Percentiles rank a stretch among this genome's conserved stretches.
Conservation (phyloP, 2,888 invertebrate species). For the Dastarcus helophoroides region DNA sequence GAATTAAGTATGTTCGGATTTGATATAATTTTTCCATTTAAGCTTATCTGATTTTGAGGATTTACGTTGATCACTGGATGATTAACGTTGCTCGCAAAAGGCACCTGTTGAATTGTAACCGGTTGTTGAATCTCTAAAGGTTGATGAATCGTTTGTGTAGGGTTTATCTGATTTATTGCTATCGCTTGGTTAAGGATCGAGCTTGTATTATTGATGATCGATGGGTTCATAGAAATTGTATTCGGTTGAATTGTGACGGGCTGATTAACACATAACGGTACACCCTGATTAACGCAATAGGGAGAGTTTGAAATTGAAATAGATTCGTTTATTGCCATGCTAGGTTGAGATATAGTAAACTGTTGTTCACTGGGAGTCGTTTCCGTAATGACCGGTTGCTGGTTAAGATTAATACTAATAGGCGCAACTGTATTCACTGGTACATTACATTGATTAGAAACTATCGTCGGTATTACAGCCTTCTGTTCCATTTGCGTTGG, state of each 20-base stretch:
- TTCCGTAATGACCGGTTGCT: conserved; percentile 7
- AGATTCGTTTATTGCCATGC: conserved; percentile 15
- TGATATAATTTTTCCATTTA: conserved; percentile 27
- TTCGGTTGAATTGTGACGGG: conserved; percentile 18
- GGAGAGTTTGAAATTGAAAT: conserved; percentile 18
- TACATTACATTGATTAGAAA: conserved; percentile 10
- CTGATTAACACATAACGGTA: conserved; percentile 28
- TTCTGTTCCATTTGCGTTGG: conserved; percentile 18
- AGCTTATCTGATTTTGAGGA: conserved; percentile 26
- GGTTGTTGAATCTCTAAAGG: conserved; percentile 25
- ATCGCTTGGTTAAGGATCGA: conserved; percentile 12
- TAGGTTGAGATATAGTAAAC: conserved; percentile 17
- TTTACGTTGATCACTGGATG: conserved; percentile 26
- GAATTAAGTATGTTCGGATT: conserved; percentile 21
- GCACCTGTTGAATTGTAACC: conserved; percentile 29
- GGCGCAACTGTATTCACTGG: conserved; percentile 17
- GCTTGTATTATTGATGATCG: conserved; percentile 6
- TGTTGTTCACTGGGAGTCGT: conserved; percentile 14
- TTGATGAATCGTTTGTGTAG: conserved; percentile 19
- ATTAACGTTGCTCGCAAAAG: conserved; percentile 23
- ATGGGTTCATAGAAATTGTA: conserved; percentile 13
- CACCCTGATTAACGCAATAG: conserved; percentile 7
- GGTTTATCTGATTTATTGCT: conserved; percentile 22
- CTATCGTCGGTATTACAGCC: conserved; percentile 17
- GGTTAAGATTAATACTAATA: conserved; percentile 7